Base-by-base conservation (phyloP, 2,113 vertebrate genomes). In the Campylorhamphus procurvoides region DNA sequence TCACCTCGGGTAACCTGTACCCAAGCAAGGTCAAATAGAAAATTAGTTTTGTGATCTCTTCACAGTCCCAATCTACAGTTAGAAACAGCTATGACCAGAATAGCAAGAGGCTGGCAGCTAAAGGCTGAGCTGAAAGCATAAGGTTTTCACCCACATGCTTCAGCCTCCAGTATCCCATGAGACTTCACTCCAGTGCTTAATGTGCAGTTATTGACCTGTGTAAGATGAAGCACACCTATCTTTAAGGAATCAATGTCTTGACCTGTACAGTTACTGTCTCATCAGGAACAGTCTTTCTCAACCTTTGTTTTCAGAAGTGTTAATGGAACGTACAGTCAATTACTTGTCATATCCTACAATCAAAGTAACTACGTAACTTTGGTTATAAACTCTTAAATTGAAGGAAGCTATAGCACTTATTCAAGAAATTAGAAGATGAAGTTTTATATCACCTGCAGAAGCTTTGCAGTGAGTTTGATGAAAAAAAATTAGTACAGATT, bases 21-120 rank as follows among this genome's bases (percentile, higher is more conserved):
- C 66, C 29, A 28, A 24, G 27, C 8, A 78, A 90, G 69, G 44
- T 81, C 52, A 84, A 81, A 87, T 4, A 84, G 27, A 55, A 93
- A 94, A 93, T 87, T 76, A 87, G 27, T 85, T 92, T 47, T 56
- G n/a, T 73, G 67, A 83, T 93, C 58, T 58, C 31, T 56, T 75
- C 55, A 84, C 28, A 74, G 35, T 52, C 44, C 3, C 7, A 63
- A 2, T 44, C 10, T 71, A 63, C 23, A 63, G 42, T 39, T 71
- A 87, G 63, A 78, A 94, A 87, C 77, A 75, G 20, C 56, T 59
- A 31, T 47, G 63, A 63, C 6, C 27, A 33, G 59, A 86, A 63
- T 6, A 86, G 59, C 25, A 67, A 80, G 31, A 67, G 6, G 11
- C 6, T 80, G 44, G 19, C 71, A 83, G 82, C 12, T 37, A 46